These are phyloP conservation scores for Lutra lutra DNA, from an alignment of 2,797 vertebrate genomes.

Conservation along the genomic window DNA sequence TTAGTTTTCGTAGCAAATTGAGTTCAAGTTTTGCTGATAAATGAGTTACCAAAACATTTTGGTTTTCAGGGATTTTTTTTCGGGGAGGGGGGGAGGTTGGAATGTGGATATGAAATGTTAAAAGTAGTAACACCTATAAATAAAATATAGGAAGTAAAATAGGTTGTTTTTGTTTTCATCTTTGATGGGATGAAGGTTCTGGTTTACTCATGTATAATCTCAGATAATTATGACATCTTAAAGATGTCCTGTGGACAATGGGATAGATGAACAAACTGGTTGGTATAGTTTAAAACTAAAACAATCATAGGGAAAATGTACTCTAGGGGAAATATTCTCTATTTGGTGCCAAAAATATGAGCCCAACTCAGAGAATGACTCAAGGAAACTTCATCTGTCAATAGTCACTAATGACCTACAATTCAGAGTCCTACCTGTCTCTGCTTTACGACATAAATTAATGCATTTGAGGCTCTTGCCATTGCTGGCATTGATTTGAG, in stretches of 20 bases:
- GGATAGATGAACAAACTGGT: neutral
- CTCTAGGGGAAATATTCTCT: neutral
- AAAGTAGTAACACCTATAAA: neutral
- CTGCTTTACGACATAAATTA: slow-evolving; percentile 14
- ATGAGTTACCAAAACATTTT: neutral
- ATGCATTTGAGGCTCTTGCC: neutral
- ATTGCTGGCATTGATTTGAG: slow-evolving; percentile 28
- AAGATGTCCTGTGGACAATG: neutral
- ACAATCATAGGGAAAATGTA: neutral
- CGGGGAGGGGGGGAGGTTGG: neutral
- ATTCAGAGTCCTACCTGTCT: neutral
- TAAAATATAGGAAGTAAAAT: slow-evolving; percentile 11
- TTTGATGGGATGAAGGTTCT: neutral
- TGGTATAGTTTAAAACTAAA: slow-evolving; percentile 18
- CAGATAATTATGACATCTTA: neutral
- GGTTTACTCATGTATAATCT: neutral
- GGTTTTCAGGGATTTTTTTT: neutral
- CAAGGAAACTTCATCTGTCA: slow-evolving; percentile 7
- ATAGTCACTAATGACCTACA: neutral
- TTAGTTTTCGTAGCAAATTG: neutral
- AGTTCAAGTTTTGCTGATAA: slow-evolving; percentile 25
- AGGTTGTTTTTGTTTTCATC: neutral
- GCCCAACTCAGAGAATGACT: neutral
- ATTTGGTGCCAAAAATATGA: slow-evolving; percentile 33
- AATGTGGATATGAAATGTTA: slow-evolving; percentile 29